Base-by-base conservation (phyloP, 2,113 vertebrate genomes). In the Datnioides undecimradiatus region DNA sequence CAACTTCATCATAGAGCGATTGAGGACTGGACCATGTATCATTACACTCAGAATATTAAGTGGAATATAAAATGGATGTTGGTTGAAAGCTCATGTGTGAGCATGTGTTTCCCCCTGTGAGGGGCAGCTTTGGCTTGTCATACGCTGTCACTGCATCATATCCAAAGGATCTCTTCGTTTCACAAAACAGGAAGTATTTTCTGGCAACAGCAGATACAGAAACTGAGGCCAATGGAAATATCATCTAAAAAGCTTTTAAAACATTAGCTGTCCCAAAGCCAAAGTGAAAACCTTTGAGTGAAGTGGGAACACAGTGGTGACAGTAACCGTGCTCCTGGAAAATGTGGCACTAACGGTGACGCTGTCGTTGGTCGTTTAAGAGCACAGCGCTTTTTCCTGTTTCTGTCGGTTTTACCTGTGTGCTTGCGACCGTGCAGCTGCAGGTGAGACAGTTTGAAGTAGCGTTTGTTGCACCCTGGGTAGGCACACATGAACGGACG, bases 371-470 rank as follows among this genome's bases (percentile, higher is more conserved):
- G 38, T 31, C 8, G 8, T 52, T n/a, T n/a, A 43, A 45, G 13
- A 29, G 54, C 0, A 31, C n/a, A 10, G 12, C 31, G 19, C 8
- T 9, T 11, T 2, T n/a, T 7, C 2, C 5, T n/a, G n/a, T 10
- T 40, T 36, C 29, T 13, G 27, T 3, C 19, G 38, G 6, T 51
- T 40, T 89, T 91, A 99, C 98, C 98, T 93, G 98, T 99, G 93
- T 99, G 98, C 93, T 99, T 99, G 83, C 98, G 96, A 92, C 97
- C 95, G 82, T 99, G 98, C 97, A 99, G 98, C 95, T 99, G 98
- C 87, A 99, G 75, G 67, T 99, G 98, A 65, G 98, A 99, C 88
- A 99, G 87, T 90, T 99, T 99, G 87, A 99, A 99, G 92, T 99
- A 99, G 92, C 98, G 92, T 93, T 99, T 99, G 95, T 98, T 99